Percentiles rank a stretch among this genome's conserved stretches.
These are phyloP conservation scores for Gorsachius goisagi DNA, from an alignment of 2,113 vertebrate species.

Conservation along the genomic window DNA sequence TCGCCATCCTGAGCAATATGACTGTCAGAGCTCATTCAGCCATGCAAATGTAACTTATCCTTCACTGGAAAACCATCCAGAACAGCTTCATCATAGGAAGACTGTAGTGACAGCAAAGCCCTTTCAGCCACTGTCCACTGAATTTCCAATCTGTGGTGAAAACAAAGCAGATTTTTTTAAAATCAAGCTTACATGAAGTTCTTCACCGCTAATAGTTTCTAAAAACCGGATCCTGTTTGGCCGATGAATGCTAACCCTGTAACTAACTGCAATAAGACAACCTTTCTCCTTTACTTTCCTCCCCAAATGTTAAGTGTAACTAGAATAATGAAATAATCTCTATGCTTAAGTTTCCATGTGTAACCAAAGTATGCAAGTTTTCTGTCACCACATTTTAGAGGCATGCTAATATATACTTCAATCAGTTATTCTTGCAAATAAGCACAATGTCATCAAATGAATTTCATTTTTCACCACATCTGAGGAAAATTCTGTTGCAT, in stretches of 20 bases:
- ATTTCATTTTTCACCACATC: not conserved
- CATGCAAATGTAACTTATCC: not conserved
- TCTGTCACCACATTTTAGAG: not conserved
- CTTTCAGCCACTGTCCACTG: not conserved
- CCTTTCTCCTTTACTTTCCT: not conserved
- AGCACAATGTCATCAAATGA: not conserved
- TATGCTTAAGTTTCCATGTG: accelerated
- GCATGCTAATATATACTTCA: not conserved
- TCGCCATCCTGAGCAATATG: not conserved
- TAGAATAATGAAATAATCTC: not conserved
- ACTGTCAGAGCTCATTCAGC: not conserved
- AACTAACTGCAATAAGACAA: not conserved
- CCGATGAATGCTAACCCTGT: not conserved
- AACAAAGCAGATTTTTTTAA: not conserved
- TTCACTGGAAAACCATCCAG: not conserved
- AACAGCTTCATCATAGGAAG: not conserved
- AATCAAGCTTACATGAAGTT: not conserved
- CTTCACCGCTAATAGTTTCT: not conserved
- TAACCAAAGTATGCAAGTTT: not conserved
- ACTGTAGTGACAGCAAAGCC: not conserved
- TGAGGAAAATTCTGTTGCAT: not conserved
- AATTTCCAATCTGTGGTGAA: not conserved
- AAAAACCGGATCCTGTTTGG: not conserved
- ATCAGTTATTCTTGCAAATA: not conserved
- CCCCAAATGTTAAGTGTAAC: not conserved